Conservation (phyloP, 2,797 vertebrate genomes). For the Poeciliopsis infans region DNA sequence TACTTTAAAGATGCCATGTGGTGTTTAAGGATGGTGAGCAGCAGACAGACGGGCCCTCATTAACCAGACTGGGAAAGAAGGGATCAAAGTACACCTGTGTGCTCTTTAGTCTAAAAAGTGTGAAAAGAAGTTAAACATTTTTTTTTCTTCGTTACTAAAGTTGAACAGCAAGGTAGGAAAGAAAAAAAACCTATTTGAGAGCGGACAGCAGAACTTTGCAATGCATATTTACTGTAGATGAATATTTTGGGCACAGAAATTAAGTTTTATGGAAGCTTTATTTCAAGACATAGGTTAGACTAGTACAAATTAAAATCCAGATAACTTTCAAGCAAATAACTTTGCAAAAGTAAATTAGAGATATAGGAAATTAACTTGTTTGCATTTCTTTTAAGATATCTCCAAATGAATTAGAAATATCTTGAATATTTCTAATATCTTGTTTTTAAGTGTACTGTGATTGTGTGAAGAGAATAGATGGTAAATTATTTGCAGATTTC, state of each 20-base stretch:
- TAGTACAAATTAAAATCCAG: no score
- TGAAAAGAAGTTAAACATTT: conserved; percentile 17
- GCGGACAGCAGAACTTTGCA: background rate
- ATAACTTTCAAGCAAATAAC: no score
- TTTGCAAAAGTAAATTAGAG: no score
- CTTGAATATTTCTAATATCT: no score
- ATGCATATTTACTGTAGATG: background rate
- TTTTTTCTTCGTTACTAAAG: conserved; percentile 1
- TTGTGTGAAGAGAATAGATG: no score
- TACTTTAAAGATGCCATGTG: conserved; percentile 54
- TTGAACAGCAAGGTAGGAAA: background rate
- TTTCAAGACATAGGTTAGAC: no score
- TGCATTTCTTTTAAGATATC: no score
- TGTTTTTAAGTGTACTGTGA: no score
- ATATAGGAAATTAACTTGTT: no score
- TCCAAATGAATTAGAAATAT: no score
- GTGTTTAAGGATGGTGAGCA: conserved; percentile 59
- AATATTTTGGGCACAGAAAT: background rate
- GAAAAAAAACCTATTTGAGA: background rate
- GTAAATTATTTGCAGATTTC: no score
- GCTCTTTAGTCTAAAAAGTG: conserved; percentile 15
- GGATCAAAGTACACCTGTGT: conserved; percentile 16
- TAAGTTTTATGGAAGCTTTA: no score
- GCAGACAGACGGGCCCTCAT: conserved; percentile 54
- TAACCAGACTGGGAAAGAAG: conserved; percentile 10